Conservation (phyloP, 2,113 vertebrate genomes). For the Crocuta crocuta region DNA sequence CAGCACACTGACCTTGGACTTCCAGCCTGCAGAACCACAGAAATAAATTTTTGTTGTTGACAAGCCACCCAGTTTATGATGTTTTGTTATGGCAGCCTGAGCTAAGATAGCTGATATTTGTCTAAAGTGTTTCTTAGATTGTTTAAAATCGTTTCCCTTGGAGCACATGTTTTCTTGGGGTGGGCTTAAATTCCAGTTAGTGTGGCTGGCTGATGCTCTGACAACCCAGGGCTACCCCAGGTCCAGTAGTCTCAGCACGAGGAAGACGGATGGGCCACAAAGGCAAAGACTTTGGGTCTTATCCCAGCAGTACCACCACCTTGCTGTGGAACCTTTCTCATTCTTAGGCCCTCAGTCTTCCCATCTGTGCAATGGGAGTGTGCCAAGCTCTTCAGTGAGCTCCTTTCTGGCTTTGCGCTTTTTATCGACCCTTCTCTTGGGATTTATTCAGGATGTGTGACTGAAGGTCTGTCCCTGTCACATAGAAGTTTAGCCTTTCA, state of each 20-base stretch:
- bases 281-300: background rate
- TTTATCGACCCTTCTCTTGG: background rate
- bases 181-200: background rate
- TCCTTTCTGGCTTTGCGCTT: background rate
- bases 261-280: background rate
- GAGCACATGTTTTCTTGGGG: background rate
- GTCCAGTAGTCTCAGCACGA: background rate
- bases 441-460: background rate
- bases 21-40: background rate
- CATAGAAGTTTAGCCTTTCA: background rate
- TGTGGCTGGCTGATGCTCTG: no score
- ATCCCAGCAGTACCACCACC: accelerated
- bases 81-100: background rate
- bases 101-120: background rate
- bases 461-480: background rate
- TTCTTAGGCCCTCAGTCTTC: background rate
- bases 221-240: accelerated
- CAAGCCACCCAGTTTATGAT: background rate
- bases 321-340: background rate
- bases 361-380: background rate
- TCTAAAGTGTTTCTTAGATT: background rate
- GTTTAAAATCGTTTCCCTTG: background rate
- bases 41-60: background rate
- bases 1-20: background rate
- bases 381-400: background rate